Conservation (phyloP, 2,113 vertebrate species). For the Mesitornis unicolor region DNA sequence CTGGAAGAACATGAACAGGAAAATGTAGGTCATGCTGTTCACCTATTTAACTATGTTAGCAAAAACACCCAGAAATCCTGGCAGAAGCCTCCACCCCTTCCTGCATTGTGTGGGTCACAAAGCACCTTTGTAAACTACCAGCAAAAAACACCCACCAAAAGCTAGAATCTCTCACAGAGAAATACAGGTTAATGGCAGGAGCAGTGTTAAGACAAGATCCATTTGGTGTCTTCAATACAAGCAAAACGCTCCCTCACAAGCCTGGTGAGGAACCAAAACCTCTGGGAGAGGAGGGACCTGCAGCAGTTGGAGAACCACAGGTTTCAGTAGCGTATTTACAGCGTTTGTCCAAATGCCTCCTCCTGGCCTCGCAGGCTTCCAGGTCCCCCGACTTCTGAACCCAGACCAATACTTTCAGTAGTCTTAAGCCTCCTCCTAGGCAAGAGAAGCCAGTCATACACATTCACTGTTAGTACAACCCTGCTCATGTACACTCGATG, state of each 20-base stretch:
- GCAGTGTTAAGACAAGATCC: neutral
- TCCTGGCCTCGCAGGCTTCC: neutral
- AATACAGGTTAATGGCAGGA: neutral
- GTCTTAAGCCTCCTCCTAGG: neutral
- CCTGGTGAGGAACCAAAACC: neutral
- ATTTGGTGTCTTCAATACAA: fast-evolving
- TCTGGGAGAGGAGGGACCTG: fast-evolving
- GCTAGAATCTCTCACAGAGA: fast-evolving
- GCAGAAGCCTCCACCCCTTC: neutral
- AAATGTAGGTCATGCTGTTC: neutral
- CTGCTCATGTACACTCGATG: fast-evolving
- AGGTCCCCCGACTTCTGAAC: neutral
- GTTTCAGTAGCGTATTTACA: neutral
- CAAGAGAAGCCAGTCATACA: neutral
- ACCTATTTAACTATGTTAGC: neutral
- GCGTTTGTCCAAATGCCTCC: neutral
- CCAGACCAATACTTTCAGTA: neutral
- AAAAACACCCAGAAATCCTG: neutral
- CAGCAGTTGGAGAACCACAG: too few relatives aligned
- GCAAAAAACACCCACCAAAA: neutral
- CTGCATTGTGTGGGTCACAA: neutral
- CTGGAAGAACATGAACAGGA: neutral
- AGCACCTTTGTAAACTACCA: neutral
- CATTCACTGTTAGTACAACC: fast-evolving
- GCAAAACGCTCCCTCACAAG: neutral